These are phyloP conservation scores for Eulemur rufifrons DNA, from an alignment of 2,113 vertebrate species.

Conservation along the genomic window DNA sequence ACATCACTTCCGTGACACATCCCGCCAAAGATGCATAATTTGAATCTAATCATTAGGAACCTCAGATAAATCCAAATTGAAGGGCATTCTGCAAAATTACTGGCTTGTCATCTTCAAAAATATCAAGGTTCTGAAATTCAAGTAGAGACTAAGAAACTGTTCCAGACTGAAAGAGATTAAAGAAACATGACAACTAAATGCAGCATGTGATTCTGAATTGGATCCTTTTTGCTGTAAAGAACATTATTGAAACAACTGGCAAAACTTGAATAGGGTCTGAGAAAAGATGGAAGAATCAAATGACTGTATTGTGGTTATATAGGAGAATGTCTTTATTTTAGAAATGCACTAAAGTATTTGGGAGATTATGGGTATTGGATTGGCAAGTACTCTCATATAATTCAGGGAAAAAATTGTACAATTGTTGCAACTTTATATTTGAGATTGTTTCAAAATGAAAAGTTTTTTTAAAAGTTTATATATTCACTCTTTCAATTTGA, in stretches of 20 bases:
- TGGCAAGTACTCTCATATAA: not conserved
- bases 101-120: not conserved
- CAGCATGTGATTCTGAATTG: not conserved
- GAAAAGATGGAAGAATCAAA: not conserved
- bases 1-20: not conserved
- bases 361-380: not conserved
- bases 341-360: not conserved
- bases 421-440: not conserved
- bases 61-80: not conserved
- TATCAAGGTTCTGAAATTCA: constrained; percentile 2
- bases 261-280: not conserved
- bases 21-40: not conserved
- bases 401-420: not conserved
- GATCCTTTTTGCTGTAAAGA: not conserved
- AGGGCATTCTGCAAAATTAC: not conserved
- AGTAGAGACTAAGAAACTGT: not conserved
- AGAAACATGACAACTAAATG: not conserved
- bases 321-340: not conserved
- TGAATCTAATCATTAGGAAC: not conserved
- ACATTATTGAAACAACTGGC: not conserved
- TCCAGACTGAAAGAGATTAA: not conserved
- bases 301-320: not conserved
- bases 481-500: not conserved
- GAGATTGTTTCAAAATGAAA: not conserved
- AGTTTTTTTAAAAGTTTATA: not conserved